Evolutionary conservation across 2,797 vertebrate genomes (phyloP), one percentile per base, ranked within the genome.

Genomic region (Premnoplex brunnescens): DNA sequence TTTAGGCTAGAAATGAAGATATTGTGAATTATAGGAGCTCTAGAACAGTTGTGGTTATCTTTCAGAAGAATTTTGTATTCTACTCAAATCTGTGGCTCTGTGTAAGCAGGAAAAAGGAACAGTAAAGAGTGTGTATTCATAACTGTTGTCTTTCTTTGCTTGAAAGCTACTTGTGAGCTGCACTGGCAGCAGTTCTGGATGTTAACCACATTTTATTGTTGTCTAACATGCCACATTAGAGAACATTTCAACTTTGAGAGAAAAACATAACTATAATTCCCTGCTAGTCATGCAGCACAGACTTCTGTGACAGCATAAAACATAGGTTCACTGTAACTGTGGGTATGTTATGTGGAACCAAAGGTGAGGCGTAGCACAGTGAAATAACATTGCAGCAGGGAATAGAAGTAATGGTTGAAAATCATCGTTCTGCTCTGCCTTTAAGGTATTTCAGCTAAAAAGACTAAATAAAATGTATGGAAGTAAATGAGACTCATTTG

Each of bases 211-310:
- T 83, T 97, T 96, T 87, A 95, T 88, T 91, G 87, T 90, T 91
- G 74, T 77, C 89, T 91, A 93, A 80, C 90, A 96, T 0, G 23
- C 85, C 63, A 73, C 87, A 94, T 96, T 96, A 96, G 52, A 91
- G 81, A 95, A 85, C 91, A 84, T 95, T 96, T 95, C 93, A 93
- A 84, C 85, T 96, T 85, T 85, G 72, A 90, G 87, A 93, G 93
- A 67, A 95, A 96, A 95, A 91, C 69, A 71, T 84, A 87, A 72
- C 91, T 94, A 62, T 91, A 95, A 93, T 92, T 96, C 87, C 91
- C 44, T 89, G 73, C 46, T 87, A 89, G 75, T 95, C 93, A 95
- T 49, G 91, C 87, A 72, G 91, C 69, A 91, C 54, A 75, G 76
- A 67, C 43, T 85, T 78, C 44, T 91, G 74, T 89, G 89, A 89